Evolutionary conservation across 2,888 invertebrate genomes (phyloP).

Genomic region (Latrodectus elegans): DNA sequence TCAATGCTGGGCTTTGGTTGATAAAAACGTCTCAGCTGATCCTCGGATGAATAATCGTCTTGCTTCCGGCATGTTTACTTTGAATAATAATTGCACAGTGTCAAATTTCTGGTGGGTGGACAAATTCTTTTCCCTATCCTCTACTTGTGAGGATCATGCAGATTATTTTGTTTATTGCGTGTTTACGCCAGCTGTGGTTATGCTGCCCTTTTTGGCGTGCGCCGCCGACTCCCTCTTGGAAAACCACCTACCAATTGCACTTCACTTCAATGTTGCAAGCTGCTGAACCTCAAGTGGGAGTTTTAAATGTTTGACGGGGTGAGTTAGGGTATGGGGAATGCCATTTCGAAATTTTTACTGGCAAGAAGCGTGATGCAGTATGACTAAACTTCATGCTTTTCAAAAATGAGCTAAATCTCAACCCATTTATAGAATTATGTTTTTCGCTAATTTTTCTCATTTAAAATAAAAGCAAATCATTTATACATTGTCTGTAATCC

Average conservation of each 20-base stretch:
- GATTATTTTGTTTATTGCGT: not conserved
- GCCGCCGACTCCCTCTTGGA: conserved; percentile 42
- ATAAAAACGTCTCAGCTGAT: conserved; percentile 23
- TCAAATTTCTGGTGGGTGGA: conserved; percentile 9
- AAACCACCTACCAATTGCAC: conserved; percentile 33
- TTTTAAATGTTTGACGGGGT: too few species aligned
- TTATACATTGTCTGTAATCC: too few species aligned
- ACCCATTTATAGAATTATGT: too few species aligned
- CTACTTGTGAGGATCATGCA: not conserved
- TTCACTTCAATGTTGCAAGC: not conserved
- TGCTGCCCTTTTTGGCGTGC: not conserved
- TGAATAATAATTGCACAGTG: not conserved
- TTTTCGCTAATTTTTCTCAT: too few species aligned
- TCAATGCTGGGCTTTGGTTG: conserved; percentile 46
- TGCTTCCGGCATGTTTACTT: conserved; percentile 49
- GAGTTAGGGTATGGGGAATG: too few species aligned
- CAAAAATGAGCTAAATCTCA: too few species aligned
- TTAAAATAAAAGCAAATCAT: too few species aligned
- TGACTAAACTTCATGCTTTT: too few species aligned
- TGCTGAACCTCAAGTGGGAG: too few species aligned
- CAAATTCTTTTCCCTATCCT: not conserved
- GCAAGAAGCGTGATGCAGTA: too few species aligned
- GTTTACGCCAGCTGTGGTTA: not conserved
- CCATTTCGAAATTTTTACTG: too few species aligned
- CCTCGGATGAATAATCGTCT: conserved; percentile 4